A percentile compares a stretch with the other conserved stretches of the same genome.
Conservation (phyloP, 2,797 vertebrate species). For the Phrynocephalus guinanensis region DNA sequence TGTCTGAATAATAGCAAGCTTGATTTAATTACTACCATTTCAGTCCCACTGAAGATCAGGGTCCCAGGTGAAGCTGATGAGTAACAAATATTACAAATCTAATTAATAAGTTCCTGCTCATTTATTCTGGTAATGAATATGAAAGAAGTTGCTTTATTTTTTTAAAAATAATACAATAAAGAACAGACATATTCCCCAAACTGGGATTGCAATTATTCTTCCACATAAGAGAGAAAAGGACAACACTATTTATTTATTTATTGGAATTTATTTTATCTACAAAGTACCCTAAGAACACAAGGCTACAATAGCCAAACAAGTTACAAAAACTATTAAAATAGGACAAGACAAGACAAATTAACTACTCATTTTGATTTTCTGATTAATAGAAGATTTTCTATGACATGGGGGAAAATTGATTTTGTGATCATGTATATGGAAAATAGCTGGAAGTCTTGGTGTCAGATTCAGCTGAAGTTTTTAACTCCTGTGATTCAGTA, state of each 20-base stretch:
- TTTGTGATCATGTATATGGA: neutral
- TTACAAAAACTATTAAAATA: too few relatives aligned
- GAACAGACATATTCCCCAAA: neutral
- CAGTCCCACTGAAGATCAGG: conserved; percentile 17
- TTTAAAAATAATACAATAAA: conserved; percentile 16
- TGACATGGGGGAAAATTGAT: neutral
- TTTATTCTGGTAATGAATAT: conserved; percentile 22
- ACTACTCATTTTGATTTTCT: neutral
- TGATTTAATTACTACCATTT: conserved; percentile 22
- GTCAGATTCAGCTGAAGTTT: neutral
- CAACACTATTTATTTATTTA: too few relatives aligned
- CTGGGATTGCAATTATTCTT: neutral
- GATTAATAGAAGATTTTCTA: neutral
- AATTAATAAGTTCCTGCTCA: conserved; percentile 25
- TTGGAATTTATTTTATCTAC: too few relatives aligned
- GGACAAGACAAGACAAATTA: too few relatives aligned
- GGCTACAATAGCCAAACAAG: too few relatives aligned
- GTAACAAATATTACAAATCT: conserved; percentile 10
- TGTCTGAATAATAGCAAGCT: neutral
- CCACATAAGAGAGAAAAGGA: neutral
- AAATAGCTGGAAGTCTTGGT: neutral
- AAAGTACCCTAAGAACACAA: too few relatives aligned
- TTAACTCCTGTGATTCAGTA: conserved; percentile 2
- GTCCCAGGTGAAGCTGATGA: conserved; percentile 29
- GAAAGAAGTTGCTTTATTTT: neutral